Evolutionary conservation across 2,888 invertebrate genomes (phyloP).

Genomic region (Galeopsomyia nigrocyanea): DNA sequence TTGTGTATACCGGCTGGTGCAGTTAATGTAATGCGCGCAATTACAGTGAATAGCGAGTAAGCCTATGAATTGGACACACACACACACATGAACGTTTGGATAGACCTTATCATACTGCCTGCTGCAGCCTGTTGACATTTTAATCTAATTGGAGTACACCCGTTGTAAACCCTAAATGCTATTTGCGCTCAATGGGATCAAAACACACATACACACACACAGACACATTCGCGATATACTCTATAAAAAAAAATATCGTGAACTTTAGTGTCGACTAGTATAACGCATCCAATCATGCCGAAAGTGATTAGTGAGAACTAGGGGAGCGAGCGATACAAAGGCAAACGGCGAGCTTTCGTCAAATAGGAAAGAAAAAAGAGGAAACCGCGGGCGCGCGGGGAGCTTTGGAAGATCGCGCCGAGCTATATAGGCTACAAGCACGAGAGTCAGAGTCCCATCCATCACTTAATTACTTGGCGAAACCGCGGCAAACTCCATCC

Average conservation of each 20-base stretch:
- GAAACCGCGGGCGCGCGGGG: background rate
- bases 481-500: constrained; percentile 29
- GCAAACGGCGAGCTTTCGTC: background rate
- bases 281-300: background rate
- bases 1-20: too few relatives aligned
- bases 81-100: too few relatives aligned
- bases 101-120: too few relatives aligned
- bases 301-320: too few relatives aligned
- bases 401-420: too few relatives aligned
- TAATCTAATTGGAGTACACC: too few relatives aligned
- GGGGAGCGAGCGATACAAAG: background rate
- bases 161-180: background rate
- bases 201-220: background rate
- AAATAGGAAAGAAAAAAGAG: too few relatives aligned
- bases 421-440: background rate
- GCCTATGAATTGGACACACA: too few relatives aligned
- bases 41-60: too few relatives aligned
- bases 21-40: too few relatives aligned
- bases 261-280: background rate
- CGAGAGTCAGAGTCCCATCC: constrained; percentile 19
- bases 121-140: too few relatives aligned
- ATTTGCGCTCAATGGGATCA: background rate
- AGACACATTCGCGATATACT: background rate
- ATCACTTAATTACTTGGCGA: constrained; percentile 43
- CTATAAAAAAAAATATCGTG: background rate